Base-by-base conservation (phyloP, 1,140 invertebrate species). In the Grapholita molesta region DNA sequence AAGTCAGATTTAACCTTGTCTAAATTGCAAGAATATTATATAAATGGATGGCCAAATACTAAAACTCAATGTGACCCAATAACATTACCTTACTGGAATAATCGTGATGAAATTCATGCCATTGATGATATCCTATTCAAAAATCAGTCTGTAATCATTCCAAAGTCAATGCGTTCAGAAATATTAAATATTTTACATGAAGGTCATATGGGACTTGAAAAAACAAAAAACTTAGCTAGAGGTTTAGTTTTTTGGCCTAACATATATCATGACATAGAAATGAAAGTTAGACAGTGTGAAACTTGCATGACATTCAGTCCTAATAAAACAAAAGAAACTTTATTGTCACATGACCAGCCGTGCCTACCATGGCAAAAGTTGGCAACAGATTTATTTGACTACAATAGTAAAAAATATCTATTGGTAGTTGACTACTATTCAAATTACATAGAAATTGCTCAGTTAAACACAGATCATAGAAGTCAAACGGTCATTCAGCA, bases 161-260 rank as follows among this genome's bases (percentile, higher is more conserved):
- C 90, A 11, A 67, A 67, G 28, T 72, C 57, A 55, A 66, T 87
- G 61, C 66, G 87, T 70, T 69, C 74, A 57, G 68, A 53, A 64
- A 89, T 92, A 61, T 75, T 92, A 38, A 61, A 80, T 15, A 69
- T 73, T 33, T 68, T 93, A 48, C 92, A 93, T 77, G 79, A 85
- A 69, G 74, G 78, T 15, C 92, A 94, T 77, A 33, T 92, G 64
- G 92, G 93, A 0, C 78, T 86, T 67, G 86, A 86, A 55, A 89
- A 89, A 72, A 84, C 77, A 64, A 81, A 83, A 70, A 64, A 68
- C 25, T 70, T 76, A 67, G 88, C 91, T 23, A 76, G 82, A 70
- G 77, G 90, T 67, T 68, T 80, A 42, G 73, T 93, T 38, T 93
- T 74, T 72, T 93, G 89, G 89, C 88, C 89, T 15, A 82, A 78